phyloP scores from a whole-genome alignment of 2,888 invertebrate genomes.

The Linyphia triangularis region DNA sequence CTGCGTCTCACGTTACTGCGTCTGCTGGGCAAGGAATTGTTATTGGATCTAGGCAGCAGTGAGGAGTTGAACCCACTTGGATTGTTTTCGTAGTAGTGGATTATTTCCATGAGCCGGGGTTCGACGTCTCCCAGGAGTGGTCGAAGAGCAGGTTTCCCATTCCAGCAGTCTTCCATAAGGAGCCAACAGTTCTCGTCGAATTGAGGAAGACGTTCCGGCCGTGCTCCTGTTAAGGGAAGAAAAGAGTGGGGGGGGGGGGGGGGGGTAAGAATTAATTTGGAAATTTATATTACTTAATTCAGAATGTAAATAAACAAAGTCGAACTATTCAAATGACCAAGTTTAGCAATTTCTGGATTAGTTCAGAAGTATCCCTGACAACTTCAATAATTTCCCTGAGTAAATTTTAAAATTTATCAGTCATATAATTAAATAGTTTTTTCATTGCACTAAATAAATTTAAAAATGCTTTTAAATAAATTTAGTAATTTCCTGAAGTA shows the following conservation, averaged over 20 bases:
- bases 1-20: slow-evolving; percentile 34
- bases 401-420: no score
- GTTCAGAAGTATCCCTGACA: no score
- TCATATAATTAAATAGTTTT: no score
- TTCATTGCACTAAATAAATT: no score
- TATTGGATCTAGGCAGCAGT: slow-evolving; percentile 10
- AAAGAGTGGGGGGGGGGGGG: no score
- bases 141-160: slow-evolving; percentile 86
- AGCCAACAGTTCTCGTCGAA: slow-evolving; percentile 90
- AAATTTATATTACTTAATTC: no score
- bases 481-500: no score
- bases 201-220: slow-evolving; percentile 88
- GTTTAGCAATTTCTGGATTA: no score
- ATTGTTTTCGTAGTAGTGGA: slow-evolving; percentile 71
- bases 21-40: slow-evolving; percentile 15
- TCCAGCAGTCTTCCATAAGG: slow-evolving; percentile 92
- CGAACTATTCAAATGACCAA: background rate
- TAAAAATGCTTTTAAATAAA: no score
- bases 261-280: no score
- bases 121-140: slow-evolving; percentile 90
- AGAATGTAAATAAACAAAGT: background rate
- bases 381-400: no score
- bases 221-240: slow-evolving; percentile 84
- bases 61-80: slow-evolving; percentile 69
- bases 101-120: slow-evolving; percentile 84